phyloP scores from a whole-genome alignment of 2,888 invertebrate species.

The Andricus quercusramuli region DNA sequence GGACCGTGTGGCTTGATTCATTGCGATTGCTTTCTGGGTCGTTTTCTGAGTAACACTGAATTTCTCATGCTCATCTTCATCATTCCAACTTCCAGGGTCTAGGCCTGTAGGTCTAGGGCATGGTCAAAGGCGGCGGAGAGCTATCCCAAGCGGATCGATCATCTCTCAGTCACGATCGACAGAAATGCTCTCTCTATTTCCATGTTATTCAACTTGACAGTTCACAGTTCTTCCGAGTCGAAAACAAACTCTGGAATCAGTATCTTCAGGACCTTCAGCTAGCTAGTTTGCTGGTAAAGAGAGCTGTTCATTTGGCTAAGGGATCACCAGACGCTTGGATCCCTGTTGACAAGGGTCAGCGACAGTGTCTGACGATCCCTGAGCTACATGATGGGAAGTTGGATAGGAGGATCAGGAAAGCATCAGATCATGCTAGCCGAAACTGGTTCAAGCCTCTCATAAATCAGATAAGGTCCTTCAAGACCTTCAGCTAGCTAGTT shows the following conservation, averaged over 20 bases:
- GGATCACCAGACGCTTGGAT: too few species aligned
- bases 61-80: conserved; percentile 37
- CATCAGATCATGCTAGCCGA: too few species aligned
- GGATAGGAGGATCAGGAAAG: too few species aligned
- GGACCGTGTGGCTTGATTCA: conserved; percentile 43
- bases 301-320: too few species aligned
- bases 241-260: background rate
- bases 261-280: too few species aligned
- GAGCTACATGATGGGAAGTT: too few species aligned
- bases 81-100: background rate
- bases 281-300: too few species aligned
- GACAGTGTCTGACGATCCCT: too few species aligned
- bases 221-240: conserved; percentile 10
- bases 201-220: background rate
- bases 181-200: background rate
- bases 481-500: too few species aligned
- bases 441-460: too few species aligned
- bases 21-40: conserved; percentile 33
- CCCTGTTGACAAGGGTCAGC: too few species aligned
- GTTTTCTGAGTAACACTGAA: conserved; percentile 23
- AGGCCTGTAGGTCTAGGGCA: background rate
- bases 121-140: conserved; percentile 12
- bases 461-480: too few species aligned
- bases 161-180: conserved; percentile 37
- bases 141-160: conserved; percentile 31